Evolutionary conservation across 2,113 vertebrate species (phyloP).

Genomic region (Pongo abelii): DNA sequence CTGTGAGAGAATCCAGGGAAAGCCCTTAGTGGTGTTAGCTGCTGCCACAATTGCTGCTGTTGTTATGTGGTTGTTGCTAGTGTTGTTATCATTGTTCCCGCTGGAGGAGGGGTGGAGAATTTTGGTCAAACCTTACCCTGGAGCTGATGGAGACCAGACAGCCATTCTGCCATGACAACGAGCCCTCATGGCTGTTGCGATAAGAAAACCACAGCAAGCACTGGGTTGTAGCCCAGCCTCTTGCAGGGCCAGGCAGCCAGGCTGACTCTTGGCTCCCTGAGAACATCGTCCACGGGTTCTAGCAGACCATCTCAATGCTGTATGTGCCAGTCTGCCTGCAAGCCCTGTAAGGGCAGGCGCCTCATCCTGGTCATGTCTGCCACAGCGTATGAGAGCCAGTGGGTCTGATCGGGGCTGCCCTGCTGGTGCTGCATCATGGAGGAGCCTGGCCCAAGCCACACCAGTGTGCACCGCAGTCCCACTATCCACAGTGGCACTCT

Average conservation of each 20-base stretch:
- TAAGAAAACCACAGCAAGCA: background rate
- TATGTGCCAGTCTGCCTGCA: background rate
- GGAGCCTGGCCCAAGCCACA: background rate
- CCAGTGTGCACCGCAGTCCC: no score
- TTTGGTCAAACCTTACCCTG: background rate
- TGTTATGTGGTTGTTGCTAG: background rate
- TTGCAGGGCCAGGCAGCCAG: no score
- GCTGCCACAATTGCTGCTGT: accelerated
- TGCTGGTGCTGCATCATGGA: no score
- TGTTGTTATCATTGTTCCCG: background rate
- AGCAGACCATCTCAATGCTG: background rate
- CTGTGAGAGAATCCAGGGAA: background rate
- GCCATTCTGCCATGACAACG: background rate
- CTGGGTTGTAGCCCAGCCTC: background rate
- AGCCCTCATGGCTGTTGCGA: background rate
- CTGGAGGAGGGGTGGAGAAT: background rate
- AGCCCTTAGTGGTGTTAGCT: background rate
- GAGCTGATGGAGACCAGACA: background rate
- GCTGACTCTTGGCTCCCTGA: background rate
- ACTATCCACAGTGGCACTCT: background rate
- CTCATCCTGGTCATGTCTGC: background rate
- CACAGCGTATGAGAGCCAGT: background rate
- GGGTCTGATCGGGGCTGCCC: background rate
- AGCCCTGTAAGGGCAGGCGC: background rate
- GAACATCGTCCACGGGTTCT: accelerated